A percentile compares a stretch with the other conserved stretches of the same genome.
Conservation (phyloP, 2,113 vertebrate genomes). For the Sinocyclocheilus maitianheensis region DNA sequence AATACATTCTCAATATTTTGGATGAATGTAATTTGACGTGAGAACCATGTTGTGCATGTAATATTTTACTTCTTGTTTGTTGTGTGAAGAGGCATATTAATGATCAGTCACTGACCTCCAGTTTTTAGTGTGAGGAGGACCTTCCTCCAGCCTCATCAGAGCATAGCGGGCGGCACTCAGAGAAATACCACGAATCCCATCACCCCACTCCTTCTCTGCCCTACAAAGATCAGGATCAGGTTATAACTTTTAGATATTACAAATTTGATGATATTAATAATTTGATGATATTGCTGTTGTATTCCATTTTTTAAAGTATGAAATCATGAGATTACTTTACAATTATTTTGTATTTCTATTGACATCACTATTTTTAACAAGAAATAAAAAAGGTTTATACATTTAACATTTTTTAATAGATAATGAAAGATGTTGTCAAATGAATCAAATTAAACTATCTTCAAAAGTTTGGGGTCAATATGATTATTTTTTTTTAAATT, state of each 20-base stretch:
- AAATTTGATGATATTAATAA: not conserved
- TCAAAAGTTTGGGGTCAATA: too few species aligned
- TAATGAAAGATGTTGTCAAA: not conserved
- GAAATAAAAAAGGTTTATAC: not conserved
- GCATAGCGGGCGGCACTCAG: conserved; percentile 94
- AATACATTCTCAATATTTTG: not conserved
- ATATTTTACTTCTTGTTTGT: not conserved
- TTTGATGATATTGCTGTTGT: not conserved
- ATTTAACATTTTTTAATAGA: not conserved
- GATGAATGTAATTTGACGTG: not conserved
- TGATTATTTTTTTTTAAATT: too few species aligned
- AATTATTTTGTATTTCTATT: not conserved
- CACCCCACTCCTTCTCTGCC: conserved; percentile 98
- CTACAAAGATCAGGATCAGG: conserved; percentile 65
- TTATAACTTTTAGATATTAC: not conserved
- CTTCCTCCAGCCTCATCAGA: conserved; percentile 92
- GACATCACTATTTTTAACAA: not conserved
- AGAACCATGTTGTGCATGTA: too few species aligned
- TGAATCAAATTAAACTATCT: not conserved
- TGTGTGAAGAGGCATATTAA: not conserved
- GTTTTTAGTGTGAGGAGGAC: conserved; percentile 96
- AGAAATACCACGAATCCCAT: conserved; percentile 95
- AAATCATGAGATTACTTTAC: not conserved
- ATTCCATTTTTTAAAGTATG: not conserved
- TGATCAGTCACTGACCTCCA: conserved; percentile 82